Evolutionary conservation across 2,797 vertebrate genomes (phyloP), one percentile per base, ranked within the genome.

Genomic region (Pseudocheirus occidentalis): DNA sequence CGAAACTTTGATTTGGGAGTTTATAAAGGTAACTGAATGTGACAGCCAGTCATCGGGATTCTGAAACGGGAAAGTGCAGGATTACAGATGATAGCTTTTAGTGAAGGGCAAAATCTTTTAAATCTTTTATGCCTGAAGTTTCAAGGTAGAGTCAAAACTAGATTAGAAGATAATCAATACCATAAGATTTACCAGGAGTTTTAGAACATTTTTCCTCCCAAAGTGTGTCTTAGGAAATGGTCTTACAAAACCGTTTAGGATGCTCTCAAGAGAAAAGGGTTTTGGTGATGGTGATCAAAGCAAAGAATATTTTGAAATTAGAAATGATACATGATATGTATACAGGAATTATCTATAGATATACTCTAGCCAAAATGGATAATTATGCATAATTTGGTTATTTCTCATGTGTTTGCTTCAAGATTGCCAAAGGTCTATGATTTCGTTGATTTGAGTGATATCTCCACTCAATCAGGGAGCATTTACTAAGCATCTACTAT

Each of bases 51-150:
- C 95, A 97, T 97, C 94, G 73, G 58, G 96, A 93, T 97, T 97
- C 95, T 97, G 97, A 97, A 97, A 95, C 95, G 91, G 95, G 95
- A 11, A 40, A 97, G 95, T 92, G 57, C 92, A 95, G 95, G 97
- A 97, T 98, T 98, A 97, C 55, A 97, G 95, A 97, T 97, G 97
- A 98, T 96, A 96, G 97, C 97, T 98, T 96, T 97, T 97, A 96
- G 96, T 91, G 95, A 96, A 94, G 95, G 94, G 95, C 59, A 97
- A 96, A 96, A 97, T 98, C 97, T 97, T 96, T 97, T 98, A 97
- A 98, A 97, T 98, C 97, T 97, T 98, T 97, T 97, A 97, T 97
- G 94, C 95, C 96, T 97, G 95, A 98, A 97, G 96, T 97, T 97
- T 97, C 97, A 98, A 97, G 96, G 96, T 55, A 93, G 96, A 97